These are phyloP conservation scores for Micronycteris hirsuta DNA, from an alignment of 2,113 vertebrate species.

Conservation along the genomic window DNA sequence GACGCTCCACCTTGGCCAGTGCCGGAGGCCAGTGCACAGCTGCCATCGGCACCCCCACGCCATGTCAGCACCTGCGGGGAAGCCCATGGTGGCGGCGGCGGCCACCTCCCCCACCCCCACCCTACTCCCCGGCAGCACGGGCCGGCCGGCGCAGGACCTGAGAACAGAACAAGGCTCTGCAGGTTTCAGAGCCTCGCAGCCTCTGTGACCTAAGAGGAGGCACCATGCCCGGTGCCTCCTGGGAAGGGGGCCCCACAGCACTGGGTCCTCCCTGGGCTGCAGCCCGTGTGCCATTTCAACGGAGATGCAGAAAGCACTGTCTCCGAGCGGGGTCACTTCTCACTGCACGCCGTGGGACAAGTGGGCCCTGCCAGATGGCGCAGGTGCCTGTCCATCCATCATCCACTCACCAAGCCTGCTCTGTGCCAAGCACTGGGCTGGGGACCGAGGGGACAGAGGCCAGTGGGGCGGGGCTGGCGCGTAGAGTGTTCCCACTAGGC, in stretches of 20 bases:
- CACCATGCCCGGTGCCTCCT: fast-evolving
- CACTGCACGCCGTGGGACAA: fast-evolving
- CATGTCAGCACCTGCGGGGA: background rate
- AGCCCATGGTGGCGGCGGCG: too few relatives aligned
- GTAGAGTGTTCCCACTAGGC: background rate
- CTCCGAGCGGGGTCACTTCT: background rate
- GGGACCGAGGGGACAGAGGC: background rate
- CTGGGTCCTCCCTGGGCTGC: fast-evolving
- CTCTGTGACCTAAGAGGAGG: fast-evolving
- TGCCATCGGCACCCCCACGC: too few relatives aligned
- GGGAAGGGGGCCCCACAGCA: fast-evolving
- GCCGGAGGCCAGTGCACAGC: fast-evolving
- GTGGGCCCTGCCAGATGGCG: background rate
- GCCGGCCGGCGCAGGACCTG: background rate
- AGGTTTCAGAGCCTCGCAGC: background rate
- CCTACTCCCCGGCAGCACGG: fast-evolving
- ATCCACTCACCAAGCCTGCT: too few relatives aligned
- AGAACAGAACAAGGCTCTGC: fast-evolving
- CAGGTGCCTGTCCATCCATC: background rate
- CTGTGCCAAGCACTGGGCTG: background rate
- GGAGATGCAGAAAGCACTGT: background rate
- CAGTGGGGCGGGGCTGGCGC: fast-evolving
- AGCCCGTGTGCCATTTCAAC: background rate
- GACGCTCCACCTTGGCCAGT: background rate
- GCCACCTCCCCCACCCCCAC: too few relatives aligned